Conservation (phyloP, 2,113 vertebrate genomes). For the Gracilinanus agilis region DNA sequence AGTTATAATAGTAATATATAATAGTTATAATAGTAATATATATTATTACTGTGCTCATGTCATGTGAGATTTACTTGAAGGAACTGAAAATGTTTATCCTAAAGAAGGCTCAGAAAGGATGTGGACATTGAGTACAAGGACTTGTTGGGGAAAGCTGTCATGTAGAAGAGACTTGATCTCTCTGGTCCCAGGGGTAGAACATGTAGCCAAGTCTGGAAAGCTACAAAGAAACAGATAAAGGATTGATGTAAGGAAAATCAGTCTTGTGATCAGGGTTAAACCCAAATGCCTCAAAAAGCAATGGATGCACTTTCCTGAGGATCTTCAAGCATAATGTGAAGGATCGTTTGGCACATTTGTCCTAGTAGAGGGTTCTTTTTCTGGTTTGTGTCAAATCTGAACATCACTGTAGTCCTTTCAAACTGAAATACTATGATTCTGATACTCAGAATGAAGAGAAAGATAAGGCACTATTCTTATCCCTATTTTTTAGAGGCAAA, state of each 20-base stretch:
- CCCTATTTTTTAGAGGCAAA: not conserved
- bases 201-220: not conserved
- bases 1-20: no score
- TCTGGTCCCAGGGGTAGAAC: not conserved
- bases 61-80: not conserved
- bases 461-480: not conserved
- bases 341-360: not conserved
- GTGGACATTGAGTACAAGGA: not conserved
- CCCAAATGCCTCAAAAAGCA: not conserved
- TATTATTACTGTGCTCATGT: no score
- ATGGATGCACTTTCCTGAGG: not conserved
- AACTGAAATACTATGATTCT: not conserved
- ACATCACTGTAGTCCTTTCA: not conserved
- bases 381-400: not conserved
- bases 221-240: not conserved
- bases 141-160: not conserved
- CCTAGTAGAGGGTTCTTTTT: not conserved
- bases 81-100: not conserved
- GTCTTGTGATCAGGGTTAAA: not conserved
- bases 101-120: not conserved
- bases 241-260: not conserved
- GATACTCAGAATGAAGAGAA: not conserved
- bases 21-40: no score
- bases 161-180: not conserved
- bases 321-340: not conserved